A percentile compares a stretch with the other conserved stretches of the same genome.
These are phyloP conservation scores for Microcebus lehilahytsara DNA, from an alignment of 2,113 vertebrate species.

Conservation along the genomic window DNA sequence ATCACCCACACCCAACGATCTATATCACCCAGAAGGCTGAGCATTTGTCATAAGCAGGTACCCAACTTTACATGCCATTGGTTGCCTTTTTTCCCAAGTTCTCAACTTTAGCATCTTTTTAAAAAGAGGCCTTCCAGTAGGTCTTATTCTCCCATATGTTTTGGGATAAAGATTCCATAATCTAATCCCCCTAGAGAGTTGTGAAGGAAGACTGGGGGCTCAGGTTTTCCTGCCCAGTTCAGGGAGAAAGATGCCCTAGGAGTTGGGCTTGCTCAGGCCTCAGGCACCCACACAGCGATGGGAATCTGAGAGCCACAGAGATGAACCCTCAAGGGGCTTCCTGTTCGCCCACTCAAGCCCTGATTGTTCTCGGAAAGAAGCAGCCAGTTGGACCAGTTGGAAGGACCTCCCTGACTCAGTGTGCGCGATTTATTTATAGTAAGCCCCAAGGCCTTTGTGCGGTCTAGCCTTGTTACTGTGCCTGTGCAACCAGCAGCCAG, in stretches of 20 bases:
- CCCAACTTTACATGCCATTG: background rate
- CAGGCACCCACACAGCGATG: background rate
- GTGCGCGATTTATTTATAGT: conserved; percentile 23
- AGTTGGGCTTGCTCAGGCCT: background rate
- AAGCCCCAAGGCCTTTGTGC: background rate
- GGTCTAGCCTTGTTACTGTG: background rate
- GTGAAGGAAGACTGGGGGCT: background rate
- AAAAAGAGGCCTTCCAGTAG: background rate
- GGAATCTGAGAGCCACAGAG: background rate
- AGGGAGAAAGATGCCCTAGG: background rate
- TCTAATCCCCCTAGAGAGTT: background rate
- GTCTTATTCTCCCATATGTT: background rate
- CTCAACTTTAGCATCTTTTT: background rate
- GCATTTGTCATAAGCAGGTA: background rate
- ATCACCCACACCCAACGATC: background rate
- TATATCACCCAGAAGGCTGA: background rate
- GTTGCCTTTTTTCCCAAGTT: background rate
- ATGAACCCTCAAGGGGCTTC: background rate
- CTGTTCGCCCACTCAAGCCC: background rate
- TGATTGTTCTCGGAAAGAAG: background rate
- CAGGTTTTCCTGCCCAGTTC: background rate
- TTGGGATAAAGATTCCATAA: background rate
- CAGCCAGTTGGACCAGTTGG: background rate
- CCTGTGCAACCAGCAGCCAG: background rate
- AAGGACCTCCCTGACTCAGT: background rate